Base-by-base conservation (phyloP, 2,888 invertebrate genomes). In the Allygus modestus region DNA sequence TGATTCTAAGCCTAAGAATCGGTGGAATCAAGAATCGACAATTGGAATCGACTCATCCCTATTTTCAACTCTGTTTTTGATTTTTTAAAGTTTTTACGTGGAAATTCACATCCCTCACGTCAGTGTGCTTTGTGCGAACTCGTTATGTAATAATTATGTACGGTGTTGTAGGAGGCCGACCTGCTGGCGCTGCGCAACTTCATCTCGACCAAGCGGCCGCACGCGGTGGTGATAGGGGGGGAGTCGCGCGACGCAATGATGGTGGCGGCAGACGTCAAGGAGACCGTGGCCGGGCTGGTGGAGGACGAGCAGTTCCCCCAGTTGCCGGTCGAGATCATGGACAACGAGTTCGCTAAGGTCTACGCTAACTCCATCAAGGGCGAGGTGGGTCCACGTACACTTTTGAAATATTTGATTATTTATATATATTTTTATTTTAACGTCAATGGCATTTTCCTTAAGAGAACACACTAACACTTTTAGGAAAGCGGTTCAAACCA, bases 341-440 rank as follows among this genome's bases (percentile, higher is more conserved):
- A 99, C 89, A 98, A 98, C 89, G 98, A 99, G 89, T 92, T 99
- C 83, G 96, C 98, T 83, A 96, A 97, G 90, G 94, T 99, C 41
- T 99, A 97, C 90, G 95, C 98, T 85, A 97, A 97, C 89, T 97
- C 97, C 28, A 96, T 96, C 87, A 96, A 97, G 89, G 97, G 97
- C 69, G 91, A 93, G 90, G 93, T 94, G 88, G n/a, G 46, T 37
- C 5, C n/a, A n/a, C n/a, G n/a, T n/a, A n/a, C n/a, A n/a, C n/a
- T n/a, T n/a, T n/a, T n/a, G n/a, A n/a, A n/a, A n/a, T n/a, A n/a
- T n/a, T 43, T 15, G 15, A 43, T 43, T 43, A 12, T 43, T 43
- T 43, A 15, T 43, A 15, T 9, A 15, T 15, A 12, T 12, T 15
- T 15, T 12, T n/a, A n/a, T n/a, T n/a, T n/a, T n/a, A n/a, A n/a